A percentile compares a stretch with the other conserved stretches of the same genome.
These are phyloP conservation scores for Centropyge bicolor DNA, from an alignment of 2,797 vertebrate species.

Conservation along the genomic window DNA sequence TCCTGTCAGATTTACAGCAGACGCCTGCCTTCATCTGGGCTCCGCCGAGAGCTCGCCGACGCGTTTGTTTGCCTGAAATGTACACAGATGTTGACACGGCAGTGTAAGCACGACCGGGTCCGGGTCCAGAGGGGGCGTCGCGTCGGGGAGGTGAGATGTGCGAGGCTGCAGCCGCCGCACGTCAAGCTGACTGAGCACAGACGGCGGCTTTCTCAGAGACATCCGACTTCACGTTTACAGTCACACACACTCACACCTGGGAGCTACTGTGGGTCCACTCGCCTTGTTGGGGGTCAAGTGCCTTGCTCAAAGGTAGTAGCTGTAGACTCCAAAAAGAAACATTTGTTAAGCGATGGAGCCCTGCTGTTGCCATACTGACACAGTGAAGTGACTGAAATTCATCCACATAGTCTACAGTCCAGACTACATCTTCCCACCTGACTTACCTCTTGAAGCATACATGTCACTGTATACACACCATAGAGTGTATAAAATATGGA, in stretches of 20 bases:
- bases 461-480: too few relatives aligned
- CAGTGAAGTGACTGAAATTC: too few relatives aligned
- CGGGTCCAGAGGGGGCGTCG: neutral
- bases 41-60: conserved; percentile 4
- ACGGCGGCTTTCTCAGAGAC: neutral
- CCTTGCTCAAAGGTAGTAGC: neutral
- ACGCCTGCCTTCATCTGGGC: conserved; percentile 44
- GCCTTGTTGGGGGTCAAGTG: neutral
- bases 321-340: too few relatives aligned
- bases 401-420: too few relatives aligned
- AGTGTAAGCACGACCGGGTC: conserved; percentile 48
- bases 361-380: too few relatives aligned
- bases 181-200: conserved; percentile 15
- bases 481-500: too few relatives aligned
- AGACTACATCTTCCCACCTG: too few relatives aligned
- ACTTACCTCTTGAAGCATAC: too few relatives aligned
- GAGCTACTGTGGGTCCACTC: neutral
- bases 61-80: conserved; percentile 59
- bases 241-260: conserved; percentile 9
- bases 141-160: conserved; percentile 6
- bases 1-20: conserved; percentile 58
- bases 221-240: neutral
- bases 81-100: conserved; percentile 68
- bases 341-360: too few relatives aligned
- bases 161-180: neutral